Conservation (phyloP, 2,113 vertebrate genomes). For the Hoplias malabaricus region DNA sequence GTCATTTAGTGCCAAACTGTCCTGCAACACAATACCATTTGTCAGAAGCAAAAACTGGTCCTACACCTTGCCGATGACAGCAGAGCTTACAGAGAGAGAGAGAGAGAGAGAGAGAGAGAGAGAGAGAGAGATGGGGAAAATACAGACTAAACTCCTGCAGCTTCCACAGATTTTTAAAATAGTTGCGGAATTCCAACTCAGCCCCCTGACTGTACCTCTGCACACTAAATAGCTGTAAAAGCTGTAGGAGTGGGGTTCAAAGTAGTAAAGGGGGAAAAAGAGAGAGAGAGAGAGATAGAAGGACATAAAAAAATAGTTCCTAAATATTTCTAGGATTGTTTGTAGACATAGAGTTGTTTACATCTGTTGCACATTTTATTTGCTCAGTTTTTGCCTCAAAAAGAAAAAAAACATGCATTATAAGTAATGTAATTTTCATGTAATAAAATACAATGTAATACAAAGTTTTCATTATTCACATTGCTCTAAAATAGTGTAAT, state of each 20-base stretch:
- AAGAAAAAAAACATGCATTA: too few relatives aligned
- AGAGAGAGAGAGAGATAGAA: background rate
- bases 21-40: background rate
- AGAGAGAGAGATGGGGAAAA: background rate
- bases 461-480: too few relatives aligned
- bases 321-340: background rate
- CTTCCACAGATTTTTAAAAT: constrained; percentile 43
- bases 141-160: constrained; percentile 14
- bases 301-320: background rate
- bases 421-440: too few relatives aligned
- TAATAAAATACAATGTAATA: too few relatives aligned
- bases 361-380: too few relatives aligned
- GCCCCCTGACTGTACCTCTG: constrained; percentile 17
- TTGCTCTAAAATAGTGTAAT: too few relatives aligned
- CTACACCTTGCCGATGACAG: background rate
- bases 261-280: background rate
- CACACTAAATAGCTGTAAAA: background rate
- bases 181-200: constrained; percentile 40
- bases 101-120: too few relatives aligned
- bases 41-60: background rate
- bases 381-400: too few relatives aligned
- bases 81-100: background rate
- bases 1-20: background rate
- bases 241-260: background rate
- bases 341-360: too few relatives aligned